Evolutionary conservation across 2,888 invertebrate genomes (phyloP).

Genomic region (Eilema sororculum): DNA sequence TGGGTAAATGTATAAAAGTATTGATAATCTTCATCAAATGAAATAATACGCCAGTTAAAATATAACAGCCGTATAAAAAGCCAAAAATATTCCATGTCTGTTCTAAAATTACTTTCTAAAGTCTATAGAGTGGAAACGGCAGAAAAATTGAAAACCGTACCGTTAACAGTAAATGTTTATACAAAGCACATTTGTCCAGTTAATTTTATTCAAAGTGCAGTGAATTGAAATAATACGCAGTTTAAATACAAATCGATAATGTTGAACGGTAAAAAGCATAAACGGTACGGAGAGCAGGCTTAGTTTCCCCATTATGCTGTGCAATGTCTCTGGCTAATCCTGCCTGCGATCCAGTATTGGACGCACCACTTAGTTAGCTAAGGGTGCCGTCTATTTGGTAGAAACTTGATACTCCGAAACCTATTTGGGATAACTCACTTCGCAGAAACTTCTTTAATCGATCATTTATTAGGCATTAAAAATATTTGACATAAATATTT

Average conservation of each 20-base stretch:
- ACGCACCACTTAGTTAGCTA: constrained; percentile 47
- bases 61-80: too few relatives aligned
- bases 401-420: too few relatives aligned
- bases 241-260: constrained; percentile 37
- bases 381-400: too few relatives aligned
- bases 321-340: constrained; percentile 57
- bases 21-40: neutral
- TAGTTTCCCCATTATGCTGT: constrained; percentile 56
- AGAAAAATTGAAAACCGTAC: constrained; percentile 13
- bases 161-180: constrained; percentile 25
- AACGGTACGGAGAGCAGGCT: constrained; percentile 37
- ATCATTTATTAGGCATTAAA: too few relatives aligned
- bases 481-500: too few relatives aligned
- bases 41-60: neutral
- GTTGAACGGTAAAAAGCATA: constrained; percentile 33
- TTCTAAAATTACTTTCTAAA: neutral
- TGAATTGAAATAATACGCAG: constrained; percentile 30
- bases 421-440: too few relatives aligned
- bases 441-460: too few relatives aligned
- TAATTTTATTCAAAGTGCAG: constrained; percentile 26
- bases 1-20: neutral
- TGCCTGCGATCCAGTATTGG: constrained; percentile 43
- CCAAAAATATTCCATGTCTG: neutral
- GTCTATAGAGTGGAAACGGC: neutral
- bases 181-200: constrained; percentile 24